Base-by-base conservation (phyloP, 1,140 invertebrate species). In the Tachypleus tridentatus region DNA sequence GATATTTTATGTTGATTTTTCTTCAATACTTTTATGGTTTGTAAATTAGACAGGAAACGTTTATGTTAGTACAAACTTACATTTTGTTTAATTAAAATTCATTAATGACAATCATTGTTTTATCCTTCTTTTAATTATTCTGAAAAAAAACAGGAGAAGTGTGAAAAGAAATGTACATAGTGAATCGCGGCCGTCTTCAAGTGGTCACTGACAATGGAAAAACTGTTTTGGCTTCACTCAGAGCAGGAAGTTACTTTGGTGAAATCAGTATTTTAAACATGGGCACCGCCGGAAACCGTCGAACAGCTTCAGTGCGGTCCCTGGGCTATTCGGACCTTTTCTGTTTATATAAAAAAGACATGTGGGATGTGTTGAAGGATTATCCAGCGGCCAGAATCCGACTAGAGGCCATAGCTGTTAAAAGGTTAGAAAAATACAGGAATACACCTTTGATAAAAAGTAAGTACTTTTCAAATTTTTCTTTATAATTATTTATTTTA, bases 241-340 rank as follows among this genome's bases (percentile, higher is more conserved):
- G 93, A 78, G 92, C 93, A 69, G 95, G 95, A 77, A 96, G 92
- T 77, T 98, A 98, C 85, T 98, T 99, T 82, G 97, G 97, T 72
- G 97, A 99, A 84, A 98, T 99, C 82, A 94, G 91, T 82, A 98
- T 98, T 81, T 86, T 98, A 78, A 98, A 99, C 84, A 98, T 98
- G 93, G 95, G 67, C 4, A 63, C 93, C 76, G 93, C 93, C 86
- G 95, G 95, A 75, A 98, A 98, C 82, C 84, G 94, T 76, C 84
- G 93, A 77, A 97, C 94, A 78, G 94, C 94, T 66, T 93, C 90
- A 70, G 95, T 98, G 67, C 84, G 93, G 69, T 98, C 94, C 52
- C 94, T 98, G 59, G 95, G 96, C 68, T 99, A 98, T 81, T 97
- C 93, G 73, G 95, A 98, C 80, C 83, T 99, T 66, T 99, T 98